These are phyloP conservation scores for Monoplex corrugatus DNA, from an alignment of 2,888 invertebrate genomes.

Conservation along the genomic window DNA sequence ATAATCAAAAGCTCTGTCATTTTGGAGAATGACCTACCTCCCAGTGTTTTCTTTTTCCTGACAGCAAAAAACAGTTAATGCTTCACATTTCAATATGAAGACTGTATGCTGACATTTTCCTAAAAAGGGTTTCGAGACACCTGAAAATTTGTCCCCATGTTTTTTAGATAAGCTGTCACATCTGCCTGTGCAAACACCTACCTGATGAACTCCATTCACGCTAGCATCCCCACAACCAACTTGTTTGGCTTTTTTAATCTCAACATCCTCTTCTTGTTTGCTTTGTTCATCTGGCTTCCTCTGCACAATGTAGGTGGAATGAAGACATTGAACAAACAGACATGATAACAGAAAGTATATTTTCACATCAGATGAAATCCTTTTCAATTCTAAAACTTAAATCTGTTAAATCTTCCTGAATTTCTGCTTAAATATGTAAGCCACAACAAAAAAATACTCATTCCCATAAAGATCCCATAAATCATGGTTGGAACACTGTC, in stretches of 20 bases:
- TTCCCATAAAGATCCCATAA: not conserved
- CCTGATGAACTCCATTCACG: not conserved
- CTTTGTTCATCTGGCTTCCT: constrained; percentile 32
- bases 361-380: not conserved
- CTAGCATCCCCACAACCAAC: constrained; percentile 14
- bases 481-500: no score
- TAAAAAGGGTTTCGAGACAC: not conserved
- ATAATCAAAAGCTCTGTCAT: not conserved
- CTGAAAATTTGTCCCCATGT: not conserved
- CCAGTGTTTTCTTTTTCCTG: not conserved
- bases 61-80: not conserved
- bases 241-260: constrained; percentile 41
- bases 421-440: not conserved
- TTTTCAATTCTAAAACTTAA: not conserved
- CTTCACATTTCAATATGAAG: not conserved
- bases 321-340: no score
- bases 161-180: not conserved
- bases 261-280: not conserved
- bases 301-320: no score
- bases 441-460: no score
- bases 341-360: not conserved
- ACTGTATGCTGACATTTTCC: not conserved
- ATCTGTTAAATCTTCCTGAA: not conserved
- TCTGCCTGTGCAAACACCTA: not conserved
- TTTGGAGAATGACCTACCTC: not conserved